These are phyloP conservation scores for Charadrius vociferus DNA, from an alignment of 2,113 vertebrate species.

Conservation along the genomic window DNA sequence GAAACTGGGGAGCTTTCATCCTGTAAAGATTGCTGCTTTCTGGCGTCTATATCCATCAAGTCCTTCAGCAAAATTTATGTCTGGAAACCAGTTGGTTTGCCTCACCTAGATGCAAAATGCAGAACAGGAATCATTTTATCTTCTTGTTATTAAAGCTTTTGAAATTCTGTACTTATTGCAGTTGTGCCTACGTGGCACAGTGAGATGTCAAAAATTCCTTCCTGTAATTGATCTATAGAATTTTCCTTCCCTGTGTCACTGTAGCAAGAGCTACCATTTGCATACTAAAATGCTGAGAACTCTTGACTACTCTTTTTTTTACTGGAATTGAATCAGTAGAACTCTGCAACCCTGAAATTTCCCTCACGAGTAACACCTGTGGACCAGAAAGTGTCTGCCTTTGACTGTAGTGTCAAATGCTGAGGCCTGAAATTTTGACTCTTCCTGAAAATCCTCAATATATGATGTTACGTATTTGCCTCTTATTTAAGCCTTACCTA, in stretches of 20 bases:
- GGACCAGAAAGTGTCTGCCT: neutral
- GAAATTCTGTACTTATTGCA: neutral
- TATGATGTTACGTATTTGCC: neutral
- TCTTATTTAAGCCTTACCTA: neutral
- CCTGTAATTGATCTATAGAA: neutral
- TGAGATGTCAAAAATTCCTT: neutral
- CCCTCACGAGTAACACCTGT: neutral
- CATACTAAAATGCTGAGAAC: neutral
- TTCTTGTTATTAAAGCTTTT: neutral
- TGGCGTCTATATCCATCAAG: neutral
- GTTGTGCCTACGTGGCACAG: neutral
- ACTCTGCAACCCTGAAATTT: neutral
- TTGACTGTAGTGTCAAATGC: neutral
- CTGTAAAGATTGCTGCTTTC: neutral
- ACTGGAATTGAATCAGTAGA: neutral
- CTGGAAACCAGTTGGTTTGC: neutral
- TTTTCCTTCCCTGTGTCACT: neutral
- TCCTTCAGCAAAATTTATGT: neutral
- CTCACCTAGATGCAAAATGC: neutral
- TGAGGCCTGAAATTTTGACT: neutral
- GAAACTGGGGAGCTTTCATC: neutral
- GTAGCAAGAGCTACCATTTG: neutral
- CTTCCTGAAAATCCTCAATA: neutral
- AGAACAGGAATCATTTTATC: neutral
- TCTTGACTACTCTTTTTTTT: neutral